These are phyloP conservation scores for Nymphalis c-album DNA, from an alignment of 2,888 invertebrate genomes.

Conservation along the genomic window DNA sequence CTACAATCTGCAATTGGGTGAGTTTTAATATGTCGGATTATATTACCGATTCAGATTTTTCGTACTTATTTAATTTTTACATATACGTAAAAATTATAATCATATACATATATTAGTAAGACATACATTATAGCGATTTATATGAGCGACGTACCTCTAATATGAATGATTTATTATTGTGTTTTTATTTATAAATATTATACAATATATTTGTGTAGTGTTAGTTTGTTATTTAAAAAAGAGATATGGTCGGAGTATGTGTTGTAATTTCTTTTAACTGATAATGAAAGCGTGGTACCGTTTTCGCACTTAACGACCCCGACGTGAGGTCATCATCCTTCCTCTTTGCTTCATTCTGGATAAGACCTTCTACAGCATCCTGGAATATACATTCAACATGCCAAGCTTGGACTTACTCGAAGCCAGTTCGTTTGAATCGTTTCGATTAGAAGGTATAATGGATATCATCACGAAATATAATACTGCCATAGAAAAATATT, in stretches of 20 bases:
- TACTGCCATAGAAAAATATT: neutral
- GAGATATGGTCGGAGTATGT: neutral
- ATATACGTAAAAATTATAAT: too few relatives aligned
- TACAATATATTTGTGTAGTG: neutral
- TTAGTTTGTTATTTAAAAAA: neutral
- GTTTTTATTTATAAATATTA: too few relatives aligned
- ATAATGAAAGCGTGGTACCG: slow-evolving; percentile 52
- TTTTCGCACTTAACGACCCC: slow-evolving; percentile 54
- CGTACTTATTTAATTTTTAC: too few relatives aligned
- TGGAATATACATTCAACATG: slow-evolving; percentile 71
- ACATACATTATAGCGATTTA: neutral
- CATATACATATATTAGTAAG: too few relatives aligned
- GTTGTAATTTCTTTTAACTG: slow-evolving; percentile 12
- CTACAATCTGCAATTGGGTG: too few relatives aligned
- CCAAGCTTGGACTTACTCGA: slow-evolving; percentile 55
- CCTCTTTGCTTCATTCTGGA: slow-evolving; percentile 65
- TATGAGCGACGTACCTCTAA: neutral
- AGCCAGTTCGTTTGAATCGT: neutral
- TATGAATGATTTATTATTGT: too few relatives aligned
- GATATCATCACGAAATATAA: neutral
- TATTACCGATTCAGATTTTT: too few relatives aligned
- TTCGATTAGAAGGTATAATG: neutral
- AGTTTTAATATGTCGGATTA: too few relatives aligned
- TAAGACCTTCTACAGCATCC: slow-evolving; percentile 66
- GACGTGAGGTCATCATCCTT: slow-evolving; percentile 60